Base-by-base conservation (phyloP, 2,888 invertebrate genomes). In the Apamea sordens region DNA sequence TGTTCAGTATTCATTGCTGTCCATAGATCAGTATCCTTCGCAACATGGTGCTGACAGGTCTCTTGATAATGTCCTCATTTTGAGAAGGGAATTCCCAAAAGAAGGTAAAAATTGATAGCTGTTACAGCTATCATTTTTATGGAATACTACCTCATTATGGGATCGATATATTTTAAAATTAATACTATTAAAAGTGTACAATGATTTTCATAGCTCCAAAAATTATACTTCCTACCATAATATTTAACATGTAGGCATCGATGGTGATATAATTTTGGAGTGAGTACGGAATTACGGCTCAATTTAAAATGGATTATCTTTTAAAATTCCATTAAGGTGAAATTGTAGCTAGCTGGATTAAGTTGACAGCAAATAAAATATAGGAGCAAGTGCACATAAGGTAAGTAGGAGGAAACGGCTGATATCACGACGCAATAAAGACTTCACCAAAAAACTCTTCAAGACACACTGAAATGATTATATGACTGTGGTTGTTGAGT, bases 251-350 rank as follows among this genome's bases (percentile, higher is more conserved):
- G 21, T n/a, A n/a, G n/a, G n/a, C 53, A 69, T 69, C 21, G 67
- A 13, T 8, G 36, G 13, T 36, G 28, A 53, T 36, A 6, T 50
- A 47, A 67, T 53, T 61, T 56, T 36, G 2, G 18, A 47, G 15
- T 24, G n/a, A 24, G 36, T 36, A 44, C 32, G 24, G 44, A 47
- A 80, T 56, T 36, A n/a, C 1, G 41, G 11, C 24, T 61, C 68
- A 63, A 56, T 68, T 63, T 63, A 36, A 80, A 67, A n/a, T 59
- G n/a, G 28, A 71, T 65, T 50, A 59, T 3, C 65, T 71, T 69
- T 65, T 56, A 64, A 65, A 79, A 67, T 53, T 79, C n/a, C 41
- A 67, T 72, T 67, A 59, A 11, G 15, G 18, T 59, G 24, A 6
- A 41, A 47, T n/a, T 41, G 24, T 36, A 28, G 32, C 44, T 36